Evolutionary conservation across 2,888 invertebrate species (phyloP), one percentile per base, ranked within the genome.

Genomic region (Pachymerium ferrugineum): DNA sequence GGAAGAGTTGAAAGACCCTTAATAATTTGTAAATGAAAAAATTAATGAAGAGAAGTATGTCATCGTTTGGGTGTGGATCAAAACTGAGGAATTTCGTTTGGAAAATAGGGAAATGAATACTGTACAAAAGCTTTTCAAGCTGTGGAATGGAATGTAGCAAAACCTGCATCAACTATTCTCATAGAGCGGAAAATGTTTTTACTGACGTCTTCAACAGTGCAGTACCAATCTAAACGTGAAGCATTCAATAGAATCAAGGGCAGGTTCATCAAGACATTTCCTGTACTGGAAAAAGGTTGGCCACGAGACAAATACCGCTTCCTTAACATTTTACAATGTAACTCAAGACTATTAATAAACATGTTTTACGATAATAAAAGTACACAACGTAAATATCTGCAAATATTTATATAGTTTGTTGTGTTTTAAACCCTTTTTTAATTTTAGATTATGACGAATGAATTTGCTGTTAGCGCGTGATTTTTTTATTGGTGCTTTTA

Each of bases 231-330:
- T 38, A 4, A 47, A 47, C 47, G 47, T 47, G 47, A 47, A 47
- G 47, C 47, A 47, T 47, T 47, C 47, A 47, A 47, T 47, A 16
- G 47, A 47, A 47, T 47, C 47, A 47, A 47, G 47, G 47, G 47
- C 47, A 47, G 47, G 47, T 47, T 47, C 47, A 47, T 47, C 47
- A 47, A 47, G 47, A 47, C 47, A 47, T 47, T 47, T 47, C 47
- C 47, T 47, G 47, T 22, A 47, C 47, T 10, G 19, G 47, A 47
- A 16, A 47, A 47, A 47, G n/a, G n/a, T n/a, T n/a, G n/a, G n/a
- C n/a, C n/a, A n/a, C n/a, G n/a, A n/a, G 47, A 47, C 47, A 47
- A 38, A 47, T 22, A n/a, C 47, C 22, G 16, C 47, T 47, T 47
- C 47, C 47, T 47, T 47, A 47, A 47, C 16, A n/a, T n/a, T n/a